phyloP scores from a whole-genome alignment of 1,140 invertebrate species.

The Anoplophora glabripennis region DNA sequence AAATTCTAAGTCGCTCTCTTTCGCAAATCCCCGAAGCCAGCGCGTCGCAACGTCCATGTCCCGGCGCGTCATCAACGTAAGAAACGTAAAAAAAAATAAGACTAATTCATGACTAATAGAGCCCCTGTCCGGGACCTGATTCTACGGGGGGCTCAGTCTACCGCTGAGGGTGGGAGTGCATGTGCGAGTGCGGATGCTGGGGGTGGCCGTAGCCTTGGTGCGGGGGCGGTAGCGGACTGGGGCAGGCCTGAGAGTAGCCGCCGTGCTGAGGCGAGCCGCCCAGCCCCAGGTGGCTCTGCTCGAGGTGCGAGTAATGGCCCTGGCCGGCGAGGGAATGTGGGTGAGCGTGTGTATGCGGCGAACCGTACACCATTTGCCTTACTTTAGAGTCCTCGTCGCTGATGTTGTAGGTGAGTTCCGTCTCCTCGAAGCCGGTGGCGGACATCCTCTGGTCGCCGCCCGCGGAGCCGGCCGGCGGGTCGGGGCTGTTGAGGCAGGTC shows the following conservation, averaged over 20 bases:
- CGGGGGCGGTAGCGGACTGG: constrained; percentile 58
- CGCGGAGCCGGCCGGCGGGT: constrained; percentile 75
- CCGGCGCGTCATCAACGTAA: too few species aligned
- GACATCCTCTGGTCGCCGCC: constrained; percentile 92
- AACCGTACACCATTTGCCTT: constrained; percentile 89
- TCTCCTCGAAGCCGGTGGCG: constrained; percentile 97
- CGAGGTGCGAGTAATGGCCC: constrained; percentile 44
- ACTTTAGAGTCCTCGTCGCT: constrained; percentile 93
- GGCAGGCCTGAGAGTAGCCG: constrained; percentile 57
- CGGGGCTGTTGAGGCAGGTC: constrained; percentile 97
- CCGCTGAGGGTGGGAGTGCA: constrained; percentile 69
- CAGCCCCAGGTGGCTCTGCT: constrained; percentile 48
- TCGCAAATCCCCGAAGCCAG: too few species aligned
- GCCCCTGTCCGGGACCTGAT: constrained; percentile 38
- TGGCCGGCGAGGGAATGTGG: constrained; percentile 50
- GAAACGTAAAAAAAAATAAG: too few species aligned
- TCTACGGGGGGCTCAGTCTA: constrained; percentile 45
- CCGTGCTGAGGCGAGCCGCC: constrained; percentile 60
- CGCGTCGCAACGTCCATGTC: too few species aligned
- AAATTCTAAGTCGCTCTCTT: too few species aligned
- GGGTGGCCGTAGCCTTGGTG: constrained; percentile 61
- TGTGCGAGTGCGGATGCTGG: constrained; percentile 59
- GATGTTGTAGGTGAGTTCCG: constrained; percentile 95
- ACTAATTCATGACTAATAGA: too few species aligned
- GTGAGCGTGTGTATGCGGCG: constrained; percentile 62